A percentile compares a stretch with the other conserved stretches of the same genome.
phyloP scores from a whole-genome alignment of 2,888 invertebrate genomes.

The Rhimphoctona megacephalus region DNA sequence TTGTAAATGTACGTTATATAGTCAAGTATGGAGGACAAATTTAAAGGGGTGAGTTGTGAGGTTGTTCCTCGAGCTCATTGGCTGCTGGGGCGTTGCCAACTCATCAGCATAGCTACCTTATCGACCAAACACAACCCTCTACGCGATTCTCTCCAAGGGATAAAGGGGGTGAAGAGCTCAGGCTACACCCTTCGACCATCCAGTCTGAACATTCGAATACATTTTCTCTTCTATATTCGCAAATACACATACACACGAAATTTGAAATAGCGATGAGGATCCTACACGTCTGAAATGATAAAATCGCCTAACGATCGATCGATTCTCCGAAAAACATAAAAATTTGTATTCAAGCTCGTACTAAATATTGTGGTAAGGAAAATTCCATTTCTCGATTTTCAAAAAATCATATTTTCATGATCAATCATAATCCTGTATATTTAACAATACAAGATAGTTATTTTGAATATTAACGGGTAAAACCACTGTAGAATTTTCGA shows the following conservation, averaged over 20 bases:
- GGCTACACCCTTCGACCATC: constrained; percentile 34
- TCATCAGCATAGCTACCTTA: constrained; percentile 74
- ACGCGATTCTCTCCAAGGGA: constrained; percentile 58
- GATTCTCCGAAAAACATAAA: constrained; percentile 40
- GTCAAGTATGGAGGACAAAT: constrained; percentile 30
- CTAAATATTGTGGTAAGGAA: background rate
- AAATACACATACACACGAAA: background rate
- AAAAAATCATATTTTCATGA: background rate
- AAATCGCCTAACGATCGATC: constrained; percentile 53
- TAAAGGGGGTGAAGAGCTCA: background rate
- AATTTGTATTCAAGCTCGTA: constrained; percentile 22
- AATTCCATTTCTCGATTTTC: background rate
- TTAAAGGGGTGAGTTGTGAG: constrained; percentile 30
- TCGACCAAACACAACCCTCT: constrained; percentile 81
- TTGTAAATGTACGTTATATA: constrained; percentile 4
- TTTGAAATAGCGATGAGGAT: constrained; percentile 14
- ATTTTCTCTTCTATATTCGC: constrained; percentile 23
- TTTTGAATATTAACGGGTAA: no score
- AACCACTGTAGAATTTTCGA: no score
- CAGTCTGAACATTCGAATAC: constrained; percentile 33
- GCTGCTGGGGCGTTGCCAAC: constrained; percentile 79
- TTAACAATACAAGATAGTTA: no score
- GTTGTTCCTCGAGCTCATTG: constrained; percentile 14
- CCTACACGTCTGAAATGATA: constrained; percentile 41
- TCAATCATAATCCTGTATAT: no score